Evolutionary conservation across 2,888 invertebrate species (phyloP).

Genomic region (Dolomedes plantarius): DNA sequence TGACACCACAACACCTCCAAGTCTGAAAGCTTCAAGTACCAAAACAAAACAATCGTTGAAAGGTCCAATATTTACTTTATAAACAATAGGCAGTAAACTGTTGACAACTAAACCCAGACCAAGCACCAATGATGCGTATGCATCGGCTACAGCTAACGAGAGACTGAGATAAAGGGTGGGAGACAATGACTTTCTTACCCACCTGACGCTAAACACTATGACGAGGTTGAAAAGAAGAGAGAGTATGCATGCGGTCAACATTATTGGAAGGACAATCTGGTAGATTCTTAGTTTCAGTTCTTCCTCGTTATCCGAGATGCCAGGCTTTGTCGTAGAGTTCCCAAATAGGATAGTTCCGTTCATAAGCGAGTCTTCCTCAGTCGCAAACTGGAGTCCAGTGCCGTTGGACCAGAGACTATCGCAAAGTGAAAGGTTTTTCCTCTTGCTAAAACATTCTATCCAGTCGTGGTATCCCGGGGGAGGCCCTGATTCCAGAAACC

Average conservation of each 20-base stretch:
- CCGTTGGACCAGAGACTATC: conserved; percentile 17
- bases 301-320: neutral
- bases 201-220: conserved; percentile 80
- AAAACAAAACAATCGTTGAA: conserved; percentile 75
- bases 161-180: conserved; percentile 63
- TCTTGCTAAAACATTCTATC: conserved; percentile 32
- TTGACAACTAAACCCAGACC: conserved; percentile 80
- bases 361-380: neutral
- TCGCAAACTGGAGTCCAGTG: neutral
- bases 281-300: conserved; percentile 73
- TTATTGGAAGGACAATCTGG: conserved; percentile 75
- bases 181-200: conserved; percentile 80
- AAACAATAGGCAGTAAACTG: conserved; percentile 79
- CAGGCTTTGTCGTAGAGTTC: neutral
- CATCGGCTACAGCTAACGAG: conserved; percentile 80
- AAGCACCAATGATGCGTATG: conserved; percentile 79
- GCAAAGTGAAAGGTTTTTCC: neutral
- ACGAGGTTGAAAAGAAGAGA: conserved; percentile 80
- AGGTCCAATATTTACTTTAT: conserved; percentile 75
- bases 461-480: conserved; percentile 42
- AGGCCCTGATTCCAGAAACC: neutral
- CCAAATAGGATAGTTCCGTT: neutral
- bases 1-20: conserved; percentile 82
- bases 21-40: conserved; percentile 78
- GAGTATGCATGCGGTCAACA: conserved; percentile 79